Base-by-base conservation (phyloP, 2,113 vertebrate species). In the Colistium nudipinnis region DNA sequence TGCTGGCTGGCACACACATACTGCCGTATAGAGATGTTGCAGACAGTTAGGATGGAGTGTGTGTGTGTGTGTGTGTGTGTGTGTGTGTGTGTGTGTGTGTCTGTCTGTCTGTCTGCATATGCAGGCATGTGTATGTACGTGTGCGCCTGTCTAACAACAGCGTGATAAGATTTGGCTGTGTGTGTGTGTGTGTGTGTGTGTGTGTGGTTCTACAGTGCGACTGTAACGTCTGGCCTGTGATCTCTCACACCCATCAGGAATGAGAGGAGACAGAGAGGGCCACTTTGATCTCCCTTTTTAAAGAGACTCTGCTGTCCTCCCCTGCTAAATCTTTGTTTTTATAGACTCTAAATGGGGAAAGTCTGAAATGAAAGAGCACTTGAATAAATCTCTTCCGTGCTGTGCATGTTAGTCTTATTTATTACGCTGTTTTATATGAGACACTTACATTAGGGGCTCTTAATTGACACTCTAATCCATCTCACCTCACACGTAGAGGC, bases 251-350 rank as follows among this genome's bases (percentile, higher is more conserved):
- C 71, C 62, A 62, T 84, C 69, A 81, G 52, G 55, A 86, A 87
- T 73, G 72, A 77, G 59, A 71, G 60, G 73, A 85, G 78, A 80
- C 69, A 72, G 48, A 39, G 12, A 76, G 35, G 72, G 31, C 16
- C 41, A 62, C 82, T 90, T 88, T 88, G 80, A 90, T 88, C 82
- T 80, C 0, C 17, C 3, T 66, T 28, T 31, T 14, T 51, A 24
- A 54, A 39, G 56, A 76, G 55, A 67, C 19, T 25, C 56, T 39
- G 44, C 17, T 41, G 35, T 41, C 33, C n/a, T 64, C 20, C 33
- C 25, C 60, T 28, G 9, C 17, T 2, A 68, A 70, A 17, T 22
- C 22, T 36, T 28, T 19, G 6, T 48, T 48, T 53, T 33, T 35
- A 5, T 7, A 14, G 20, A 19, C 1, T 7, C 4, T 14, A 6